Base-by-base conservation (phyloP, 1,140 invertebrate species). In the Drosophila nigromelanica region DNA sequence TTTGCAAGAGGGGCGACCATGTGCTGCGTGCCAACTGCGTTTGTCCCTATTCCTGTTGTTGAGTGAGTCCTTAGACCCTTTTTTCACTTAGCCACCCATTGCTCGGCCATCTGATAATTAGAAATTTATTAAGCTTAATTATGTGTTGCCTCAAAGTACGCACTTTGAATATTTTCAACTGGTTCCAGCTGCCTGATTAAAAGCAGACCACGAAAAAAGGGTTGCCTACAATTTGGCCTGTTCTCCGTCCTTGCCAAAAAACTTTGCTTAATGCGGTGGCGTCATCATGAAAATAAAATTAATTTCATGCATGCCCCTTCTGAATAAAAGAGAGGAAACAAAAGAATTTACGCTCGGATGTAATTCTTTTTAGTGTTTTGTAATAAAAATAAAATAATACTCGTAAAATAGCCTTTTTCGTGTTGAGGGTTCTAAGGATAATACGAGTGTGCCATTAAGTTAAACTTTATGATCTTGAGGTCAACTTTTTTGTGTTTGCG, bases 121-220 rank as follows among this genome's bases (percentile, higher is more conserved):
- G 71, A 80, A 87, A 80, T 90, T 90, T 90, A 90, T 90, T 90
- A 90, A 80, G 78, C 82, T 77, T 86, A 80, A 90, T 87, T 87
- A 90, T 90, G 81, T 90, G 87, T 90, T 80, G 73, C 51, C 72
- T 76, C 60, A 43, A 83, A 90, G 76, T 89, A 89, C 83, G 76
- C 83, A 80, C 79, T 89, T 78, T 75, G 78, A 73, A 73, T 80
- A 70, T 68, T 80, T 76, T 55, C 67, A 5, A 10, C 33, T 33
- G 37, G 33, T 56, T 56, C 42, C 10, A 80, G 77, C 73, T 60
- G 78, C 62, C 66, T 80, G 78, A 73, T 81, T 81, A 77, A 77
- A 80, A 43, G 43, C 48, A 39, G 54, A 64, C 67, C 47, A 15
- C 27, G 69, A 72, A 73, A 82, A 83, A 69, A 73, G 71, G 78